phyloP scores from a whole-genome alignment of 2,113 vertebrate genomes.

The Ariopsis seemanni region DNA sequence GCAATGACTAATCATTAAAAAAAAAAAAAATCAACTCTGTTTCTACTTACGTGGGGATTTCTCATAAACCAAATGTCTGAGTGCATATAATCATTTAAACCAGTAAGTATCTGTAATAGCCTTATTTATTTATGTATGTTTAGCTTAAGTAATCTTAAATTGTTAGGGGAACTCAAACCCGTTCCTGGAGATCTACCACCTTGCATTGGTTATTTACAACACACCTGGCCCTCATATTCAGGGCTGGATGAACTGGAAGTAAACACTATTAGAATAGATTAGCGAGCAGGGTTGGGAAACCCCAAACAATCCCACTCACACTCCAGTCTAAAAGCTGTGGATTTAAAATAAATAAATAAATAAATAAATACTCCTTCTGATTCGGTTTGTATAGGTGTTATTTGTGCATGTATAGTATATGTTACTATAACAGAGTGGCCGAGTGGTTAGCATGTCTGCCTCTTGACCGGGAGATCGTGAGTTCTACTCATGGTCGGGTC shows the following conservation, averaged over 20 bases:
- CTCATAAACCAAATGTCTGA: not conserved
- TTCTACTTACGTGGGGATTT: constrained; percentile 5
- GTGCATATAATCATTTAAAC: not conserved
- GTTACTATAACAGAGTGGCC: too few relatives aligned
- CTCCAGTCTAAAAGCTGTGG: not conserved
- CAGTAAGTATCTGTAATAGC: not conserved
- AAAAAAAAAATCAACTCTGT: not conserved
- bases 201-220: constrained; percentile 17
- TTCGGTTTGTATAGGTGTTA: not conserved
- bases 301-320: not conserved
- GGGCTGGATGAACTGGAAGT: not conserved
- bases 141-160: not conserved
- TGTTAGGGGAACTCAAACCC: not conserved
- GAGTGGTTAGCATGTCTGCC: too few relatives aligned
- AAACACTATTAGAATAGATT: not conserved
- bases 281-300: not conserved
- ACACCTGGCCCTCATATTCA: constrained; percentile 10
- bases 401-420: too few relatives aligned
- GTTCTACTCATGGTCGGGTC: too few relatives aligned
- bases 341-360: too few relatives aligned
- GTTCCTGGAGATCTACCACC: not conserved
- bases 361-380: too few relatives aligned
- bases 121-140: not conserved
- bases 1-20: not conserved
- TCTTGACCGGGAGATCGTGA: too few relatives aligned